Evolutionary conservation across 1,140 invertebrate species (phyloP), one percentile per base, ranked within the genome.

Genomic region (Parapsyche elsis): DNA sequence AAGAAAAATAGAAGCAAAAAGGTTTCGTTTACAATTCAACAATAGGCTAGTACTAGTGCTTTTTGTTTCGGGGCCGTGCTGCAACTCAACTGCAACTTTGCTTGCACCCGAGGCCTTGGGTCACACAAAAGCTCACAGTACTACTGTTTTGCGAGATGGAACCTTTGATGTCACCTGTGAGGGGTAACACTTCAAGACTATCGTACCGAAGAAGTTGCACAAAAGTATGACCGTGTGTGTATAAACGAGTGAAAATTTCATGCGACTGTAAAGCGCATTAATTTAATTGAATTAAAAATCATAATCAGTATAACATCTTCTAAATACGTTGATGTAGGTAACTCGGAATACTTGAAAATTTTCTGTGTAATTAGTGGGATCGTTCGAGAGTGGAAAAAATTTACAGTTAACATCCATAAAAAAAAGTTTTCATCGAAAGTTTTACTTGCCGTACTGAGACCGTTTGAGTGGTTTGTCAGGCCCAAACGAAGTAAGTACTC

Each of bases 11-110:
- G 49, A 49, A 46, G 49, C 10, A 75, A 75, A 75, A 75, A 75
- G 73, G 16, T 49, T 23, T 75, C 73, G 49, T 75, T 75, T 73
- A 73, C 46, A 57, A 75, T 75, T 75, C 73, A 75, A 75, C 73
- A 75, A 75, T 75, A 26, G 73, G 9, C 14, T 12, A 30, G 12
- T 38, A 49, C 19, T 30, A 75, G 73, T 75, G 21, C 73, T 26
- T 49, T 38, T 75, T 75, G 73, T 75, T 75, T 75, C 23, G 46
- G 45, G 23, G 12, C 21, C 64, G 5, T 26, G 23, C 9, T 53
- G 73, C 9, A 30, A 75, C 21, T 24, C 73, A 21, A 75, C 73
- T 53, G 21, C 73, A 49, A 75, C 73, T 53, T 53, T 75, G 1
- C 4, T 5, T 67, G 24, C 16, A 67, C 16, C 16, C 38, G 19